Evolutionary conservation across 2,888 invertebrate species (phyloP), one percentile per base, ranked within the genome.

Genomic region (Meghimatium bilineatum): DNA sequence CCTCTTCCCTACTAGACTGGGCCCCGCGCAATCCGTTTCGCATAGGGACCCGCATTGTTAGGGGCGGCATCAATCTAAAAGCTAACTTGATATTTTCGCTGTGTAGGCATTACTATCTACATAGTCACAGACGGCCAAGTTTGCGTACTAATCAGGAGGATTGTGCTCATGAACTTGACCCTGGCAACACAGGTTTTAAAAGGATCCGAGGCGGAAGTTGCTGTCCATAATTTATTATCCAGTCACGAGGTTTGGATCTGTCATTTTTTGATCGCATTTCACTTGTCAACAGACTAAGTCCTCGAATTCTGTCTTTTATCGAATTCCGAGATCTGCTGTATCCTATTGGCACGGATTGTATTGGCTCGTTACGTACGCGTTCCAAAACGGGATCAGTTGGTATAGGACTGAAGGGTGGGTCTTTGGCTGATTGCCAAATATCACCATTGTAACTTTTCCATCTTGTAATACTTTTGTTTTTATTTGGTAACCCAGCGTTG

Each of bases 191-290:
- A 0, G 91, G 89, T 84, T 90, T 90, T 12, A 89, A 82, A 34
- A 91, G 85, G 36, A 89, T 79, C 20, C 90, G 87, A 17, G 87
- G 67, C 0, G 90, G 89, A 29, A 90, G 71, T 0, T 89, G 89
- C 26, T 88, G 86, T 0, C 91, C 91, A 75, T 91, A 91, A 66
- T 90, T 90, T 10, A 88, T 86, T 23, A 89, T 88, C 90, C 91
- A 90, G 66, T 89, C 90, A 32, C 86, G 85, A 44, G 90, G 90
- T 80, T 88, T 90, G 14, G 85, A 84, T 56, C 87, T 87, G 78
- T 90, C 90, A 84, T 91, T 90, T 29, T 84, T 84, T 56, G 87
- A 87, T 74, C 88, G 87, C 89, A 90, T 88, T 85, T 91, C 90
- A 38, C 87, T 87, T 3, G 89, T 88, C 36, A 90, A 80, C 38